Conservation (phyloP, 1,140 invertebrate genomes). For the Chymomyza costata region DNA sequence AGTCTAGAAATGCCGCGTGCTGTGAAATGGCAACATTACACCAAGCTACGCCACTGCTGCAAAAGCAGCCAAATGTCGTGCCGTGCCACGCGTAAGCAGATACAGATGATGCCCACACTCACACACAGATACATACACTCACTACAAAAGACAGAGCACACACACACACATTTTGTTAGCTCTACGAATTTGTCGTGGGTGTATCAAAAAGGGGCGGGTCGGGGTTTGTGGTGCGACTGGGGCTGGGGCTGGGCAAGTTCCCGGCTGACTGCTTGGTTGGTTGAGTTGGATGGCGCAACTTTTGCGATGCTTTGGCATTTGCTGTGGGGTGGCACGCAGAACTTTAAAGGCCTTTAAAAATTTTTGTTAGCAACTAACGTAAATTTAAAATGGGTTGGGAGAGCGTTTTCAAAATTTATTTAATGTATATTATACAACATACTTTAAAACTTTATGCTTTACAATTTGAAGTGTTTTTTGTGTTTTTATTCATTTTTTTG, state of each 20-base stretch:
- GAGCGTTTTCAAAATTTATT: slow-evolving; percentile 41
- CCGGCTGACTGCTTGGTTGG: background rate
- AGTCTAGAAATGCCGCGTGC: slow-evolving; percentile 37
- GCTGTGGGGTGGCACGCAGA: too few species aligned
- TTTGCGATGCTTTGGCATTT: slow-evolving; percentile 33
- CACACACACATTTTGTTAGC: slow-evolving; percentile 14
- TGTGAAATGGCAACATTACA: slow-evolving; percentile 18
- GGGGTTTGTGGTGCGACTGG: slow-evolving; percentile 34
- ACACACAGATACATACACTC: slow-evolving; percentile 12
- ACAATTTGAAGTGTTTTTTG: slow-evolving; percentile 47
- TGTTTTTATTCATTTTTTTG: slow-evolving; percentile 23
- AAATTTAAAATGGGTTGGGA: slow-evolving; percentile 7
- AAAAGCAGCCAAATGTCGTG: too few species aligned
- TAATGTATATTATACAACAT: slow-evolving; percentile 42
- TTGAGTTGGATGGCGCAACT: background rate
- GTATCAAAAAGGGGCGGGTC: too few species aligned
- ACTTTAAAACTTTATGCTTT: slow-evolving; percentile 51
- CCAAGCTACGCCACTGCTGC: slow-evolving; percentile 21
- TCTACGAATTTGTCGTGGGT: background rate
- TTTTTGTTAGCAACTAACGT: too few species aligned
- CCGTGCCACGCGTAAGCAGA: slow-evolving; percentile 45
- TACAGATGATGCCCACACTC: slow-evolving; percentile 42
- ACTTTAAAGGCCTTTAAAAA: too few species aligned
- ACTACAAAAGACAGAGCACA: too few species aligned
- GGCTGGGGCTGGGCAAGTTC: slow-evolving; percentile 7